A percentile compares a stretch with the other conserved stretches of the same genome.
Conservation (phyloP, 2,113 vertebrate genomes). For the Tetrao urogallus region DNA sequence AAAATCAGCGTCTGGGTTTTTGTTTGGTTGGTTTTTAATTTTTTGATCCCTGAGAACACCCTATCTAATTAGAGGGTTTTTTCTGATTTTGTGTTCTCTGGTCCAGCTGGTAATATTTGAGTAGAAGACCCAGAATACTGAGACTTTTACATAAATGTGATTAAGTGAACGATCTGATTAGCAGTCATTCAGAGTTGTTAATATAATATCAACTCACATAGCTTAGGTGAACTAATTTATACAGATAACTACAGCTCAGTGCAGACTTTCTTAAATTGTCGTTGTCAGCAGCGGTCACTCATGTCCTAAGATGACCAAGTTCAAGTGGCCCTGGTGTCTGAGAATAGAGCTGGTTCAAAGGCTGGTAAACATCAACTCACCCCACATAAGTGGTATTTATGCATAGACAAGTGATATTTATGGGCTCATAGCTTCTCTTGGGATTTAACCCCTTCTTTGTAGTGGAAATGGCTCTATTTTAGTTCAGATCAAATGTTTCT, state of each 20-base stretch:
- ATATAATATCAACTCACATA: background rate
- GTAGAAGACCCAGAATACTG: slow-evolving; percentile 16
- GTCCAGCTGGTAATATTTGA: background rate
- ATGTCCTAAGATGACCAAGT: slow-evolving; percentile 7
- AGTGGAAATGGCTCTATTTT: slow-evolving; percentile 2
- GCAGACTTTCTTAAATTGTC: slow-evolving; percentile 15
- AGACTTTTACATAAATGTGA: background rate
- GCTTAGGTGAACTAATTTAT: background rate
- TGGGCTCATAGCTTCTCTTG: background rate
- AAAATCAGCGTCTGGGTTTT: slow-evolving; percentile 4
- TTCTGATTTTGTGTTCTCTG: slow-evolving; percentile 12
- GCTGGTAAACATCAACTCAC: slow-evolving; percentile 13
- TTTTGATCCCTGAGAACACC: background rate
- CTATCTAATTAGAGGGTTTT: background rate
- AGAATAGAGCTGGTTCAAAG: slow-evolving; percentile 28
- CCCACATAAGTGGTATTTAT: background rate
- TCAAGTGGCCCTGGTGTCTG: slow-evolving; percentile 22
- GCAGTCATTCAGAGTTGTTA: slow-evolving; percentile 1
- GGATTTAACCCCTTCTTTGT: background rate
- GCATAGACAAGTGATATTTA: background rate
- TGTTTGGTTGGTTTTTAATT: background rate
- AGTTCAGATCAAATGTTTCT: slow-evolving; percentile 25
- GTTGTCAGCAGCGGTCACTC: slow-evolving; percentile 17
- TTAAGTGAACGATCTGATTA: background rate
- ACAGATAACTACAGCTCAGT: background rate